Conservation (phyloP, 2,797 vertebrate genomes). For the Paedocypris micromegethes region DNA sequence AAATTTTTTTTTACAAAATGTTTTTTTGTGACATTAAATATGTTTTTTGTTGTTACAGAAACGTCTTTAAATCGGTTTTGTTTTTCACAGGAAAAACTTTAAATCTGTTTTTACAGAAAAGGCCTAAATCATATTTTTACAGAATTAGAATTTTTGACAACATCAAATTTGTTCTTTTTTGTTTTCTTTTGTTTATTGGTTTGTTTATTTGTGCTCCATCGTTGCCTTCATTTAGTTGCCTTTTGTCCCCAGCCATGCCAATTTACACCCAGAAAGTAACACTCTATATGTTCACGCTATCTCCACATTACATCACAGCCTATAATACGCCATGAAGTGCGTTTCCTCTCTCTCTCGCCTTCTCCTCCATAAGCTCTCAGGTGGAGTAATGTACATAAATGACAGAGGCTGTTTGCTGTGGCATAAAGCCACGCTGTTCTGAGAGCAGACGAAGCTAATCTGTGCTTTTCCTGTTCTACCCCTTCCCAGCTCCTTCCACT, state of each 20-base stretch:
- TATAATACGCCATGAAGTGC: constrained; percentile 58
- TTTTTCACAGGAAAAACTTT: no score
- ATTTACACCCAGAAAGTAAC: constrained; percentile 58
- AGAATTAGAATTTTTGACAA: no score
- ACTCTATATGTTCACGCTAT: constrained; percentile 50
- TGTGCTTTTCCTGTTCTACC: constrained; percentile 50
- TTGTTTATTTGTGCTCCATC: constrained; percentile 4
- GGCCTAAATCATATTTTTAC: no score
- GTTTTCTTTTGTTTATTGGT: constrained; percentile 2
- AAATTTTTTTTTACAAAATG: no score
- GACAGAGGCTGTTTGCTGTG: constrained; percentile 32
- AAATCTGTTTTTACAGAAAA: no score
- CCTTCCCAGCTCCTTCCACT: constrained; percentile 29
- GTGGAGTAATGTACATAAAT: constrained; percentile 48
- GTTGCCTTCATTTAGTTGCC: constrained; percentile 54
- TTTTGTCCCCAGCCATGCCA: constrained; percentile 50
- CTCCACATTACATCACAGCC: constrained; percentile 52
- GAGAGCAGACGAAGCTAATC: constrained; percentile 53
- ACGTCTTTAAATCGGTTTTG: no score
- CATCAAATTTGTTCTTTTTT: background rate
- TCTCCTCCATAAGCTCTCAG: constrained; percentile 23
- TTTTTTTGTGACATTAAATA: no score
- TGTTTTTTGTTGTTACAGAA: no score
- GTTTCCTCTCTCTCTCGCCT: constrained; percentile 10
- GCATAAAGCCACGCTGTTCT: constrained; percentile 58